Evolutionary conservation across 2,113 vertebrate species (phyloP).

Genomic region (Crypturellus undulatus): DNA sequence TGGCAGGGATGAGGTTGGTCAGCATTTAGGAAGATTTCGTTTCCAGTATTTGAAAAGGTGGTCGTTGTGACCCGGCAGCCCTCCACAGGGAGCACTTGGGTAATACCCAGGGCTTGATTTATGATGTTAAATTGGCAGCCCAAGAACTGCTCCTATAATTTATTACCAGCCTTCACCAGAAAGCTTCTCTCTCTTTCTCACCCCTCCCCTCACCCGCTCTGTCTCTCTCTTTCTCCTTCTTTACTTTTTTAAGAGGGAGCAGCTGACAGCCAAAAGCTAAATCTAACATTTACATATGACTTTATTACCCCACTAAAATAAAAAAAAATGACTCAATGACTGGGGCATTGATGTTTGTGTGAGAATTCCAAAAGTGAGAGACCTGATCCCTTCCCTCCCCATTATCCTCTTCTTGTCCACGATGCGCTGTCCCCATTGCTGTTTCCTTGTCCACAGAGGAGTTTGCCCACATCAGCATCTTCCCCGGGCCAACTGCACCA

Average conservation of each 20-base stretch:
- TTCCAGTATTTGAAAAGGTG: constrained; percentile 76
- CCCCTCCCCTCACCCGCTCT: not conserved
- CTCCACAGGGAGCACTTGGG: constrained; percentile 73
- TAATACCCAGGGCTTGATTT: constrained; percentile 82
- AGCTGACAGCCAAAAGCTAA: constrained; percentile 63
- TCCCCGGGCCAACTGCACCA: fast-evolving
- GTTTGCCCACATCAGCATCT: not conserved
- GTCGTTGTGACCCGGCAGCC: constrained; percentile 61
- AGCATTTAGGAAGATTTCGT: constrained; percentile 77
- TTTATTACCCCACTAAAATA: constrained; percentile 56
- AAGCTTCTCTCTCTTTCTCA: constrained; percentile 37
- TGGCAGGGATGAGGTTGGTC: constrained; percentile 58
- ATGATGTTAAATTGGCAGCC: constrained; percentile 79
- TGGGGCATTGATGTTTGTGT: not conserved
- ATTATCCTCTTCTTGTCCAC: not conserved
- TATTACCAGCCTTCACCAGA: constrained; percentile 76
- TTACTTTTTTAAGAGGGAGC: constrained; percentile 33
- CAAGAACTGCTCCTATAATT: constrained; percentile 79
- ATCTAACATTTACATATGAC: constrained; percentile 58
- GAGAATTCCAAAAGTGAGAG: not conserved
- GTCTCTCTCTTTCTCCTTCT: constrained; percentile 14
- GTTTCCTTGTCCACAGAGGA: not conserved
- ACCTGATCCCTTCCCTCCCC: not conserved
- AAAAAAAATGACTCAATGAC: constrained; percentile 7
- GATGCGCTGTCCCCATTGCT: not conserved